Percentiles rank a stretch among this genome's conserved stretches.
These are phyloP conservation scores for Lydus trimaculatus DNA, from an alignment of 2,888 invertebrate genomes.

Conservation along the genomic window DNA sequence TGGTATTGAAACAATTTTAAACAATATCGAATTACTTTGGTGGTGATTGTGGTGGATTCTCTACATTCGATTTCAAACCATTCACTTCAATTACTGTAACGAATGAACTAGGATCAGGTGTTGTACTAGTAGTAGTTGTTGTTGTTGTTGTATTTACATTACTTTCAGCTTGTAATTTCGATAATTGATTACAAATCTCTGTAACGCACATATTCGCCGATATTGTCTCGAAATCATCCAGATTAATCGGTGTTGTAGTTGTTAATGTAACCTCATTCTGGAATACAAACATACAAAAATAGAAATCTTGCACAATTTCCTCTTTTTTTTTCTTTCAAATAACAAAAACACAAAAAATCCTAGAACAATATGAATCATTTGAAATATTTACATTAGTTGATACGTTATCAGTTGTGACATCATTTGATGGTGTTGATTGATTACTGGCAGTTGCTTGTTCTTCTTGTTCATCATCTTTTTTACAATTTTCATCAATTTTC, in stretches of 20 bases:
- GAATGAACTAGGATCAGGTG: conserved; percentile 70
- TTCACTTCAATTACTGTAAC: conserved; percentile 91
- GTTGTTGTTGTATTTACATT: conserved; percentile 38
- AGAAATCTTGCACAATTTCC: background rate
- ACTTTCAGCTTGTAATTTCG: conserved; percentile 37
- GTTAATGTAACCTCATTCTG: conserved; percentile 35
- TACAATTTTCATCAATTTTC: conserved; percentile 65
- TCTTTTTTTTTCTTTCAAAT: background rate
- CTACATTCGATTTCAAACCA: conserved; percentile 68
- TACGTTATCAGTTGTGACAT: conserved; percentile 51
- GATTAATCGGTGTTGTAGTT: conserved; percentile 36
- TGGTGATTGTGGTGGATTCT: conserved; percentile 50
- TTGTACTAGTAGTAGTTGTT: conserved; percentile 44
- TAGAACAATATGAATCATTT: background rate
- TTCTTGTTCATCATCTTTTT: conserved; percentile 41
- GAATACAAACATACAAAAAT: conserved; percentile 35
- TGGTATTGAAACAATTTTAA: no score
- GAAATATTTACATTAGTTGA: conserved; percentile 54
- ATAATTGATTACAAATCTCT: conserved; percentile 66
- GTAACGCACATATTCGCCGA: conserved; percentile 73
- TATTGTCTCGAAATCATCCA: conserved; percentile 51
- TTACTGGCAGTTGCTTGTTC: conserved; percentile 13
- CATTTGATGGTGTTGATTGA: conserved; percentile 30
- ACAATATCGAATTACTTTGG: conserved; percentile 55
- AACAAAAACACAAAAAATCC: background rate